A percentile compares a stretch with the other conserved stretches of the same genome.
phyloP scores from a whole-genome alignment of 2,888 invertebrate species.

The Heliconius ismenius region DNA sequence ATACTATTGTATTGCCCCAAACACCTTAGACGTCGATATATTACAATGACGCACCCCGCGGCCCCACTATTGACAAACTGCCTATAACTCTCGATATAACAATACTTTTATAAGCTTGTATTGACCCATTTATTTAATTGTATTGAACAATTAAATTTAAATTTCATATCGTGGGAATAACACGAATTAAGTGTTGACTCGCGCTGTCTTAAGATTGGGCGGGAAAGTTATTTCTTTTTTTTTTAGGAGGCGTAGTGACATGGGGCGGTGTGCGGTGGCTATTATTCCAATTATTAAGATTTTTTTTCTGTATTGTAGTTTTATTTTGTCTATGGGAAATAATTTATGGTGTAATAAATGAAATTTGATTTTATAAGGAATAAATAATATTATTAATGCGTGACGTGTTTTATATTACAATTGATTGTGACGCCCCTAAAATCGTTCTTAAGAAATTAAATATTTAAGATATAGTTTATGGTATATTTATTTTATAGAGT shows the following conservation, averaged over 20 bases:
- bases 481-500: background rate
- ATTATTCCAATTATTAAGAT: constrained; percentile 57
- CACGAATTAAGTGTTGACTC: constrained; percentile 73
- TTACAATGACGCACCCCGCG: constrained; percentile 62
- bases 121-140: constrained; percentile 79
- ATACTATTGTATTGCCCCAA: constrained; percentile 59
- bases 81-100: constrained; percentile 79
- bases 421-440: background rate
- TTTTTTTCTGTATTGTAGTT: constrained; percentile 37
- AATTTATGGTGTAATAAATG: constrained; percentile 34
- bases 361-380: background rate
- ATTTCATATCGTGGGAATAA: constrained; percentile 76
- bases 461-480: background rate
- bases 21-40: constrained; percentile 63
- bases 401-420: constrained; percentile 3
- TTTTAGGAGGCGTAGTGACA: constrained; percentile 55
- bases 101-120: constrained; percentile 70
- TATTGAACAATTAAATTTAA: constrained; percentile 76
- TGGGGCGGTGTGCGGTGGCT: constrained; percentile 60
- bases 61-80: constrained; percentile 76
- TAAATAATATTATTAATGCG: constrained; percentile 14
- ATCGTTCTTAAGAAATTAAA: background rate
- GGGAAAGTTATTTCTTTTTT: constrained; percentile 59
- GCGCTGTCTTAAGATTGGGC: constrained; percentile 66
- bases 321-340: constrained; percentile 42